A percentile compares a stretch with the other conserved stretches of the same genome.
Evolutionary conservation across 2,113 vertebrate genomes (phyloP).

Genomic region (Oreotrochilus melanogaster): DNA sequence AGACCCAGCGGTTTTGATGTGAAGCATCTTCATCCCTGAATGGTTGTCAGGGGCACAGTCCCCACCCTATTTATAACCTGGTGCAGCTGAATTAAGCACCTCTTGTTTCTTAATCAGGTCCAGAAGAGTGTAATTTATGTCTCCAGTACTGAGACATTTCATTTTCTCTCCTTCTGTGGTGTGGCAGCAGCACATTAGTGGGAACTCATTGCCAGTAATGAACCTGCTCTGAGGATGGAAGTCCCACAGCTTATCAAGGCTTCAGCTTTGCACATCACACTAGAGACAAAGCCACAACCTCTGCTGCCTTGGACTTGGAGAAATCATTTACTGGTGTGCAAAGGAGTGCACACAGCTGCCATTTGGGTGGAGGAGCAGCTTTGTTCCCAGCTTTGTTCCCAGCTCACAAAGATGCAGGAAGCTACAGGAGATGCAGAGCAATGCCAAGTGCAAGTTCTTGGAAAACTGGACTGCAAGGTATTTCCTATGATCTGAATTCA

Average conservation of each 20-base stretch:
- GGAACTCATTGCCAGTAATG: neutral
- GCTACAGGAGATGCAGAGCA: accelerated
- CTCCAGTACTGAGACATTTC: neutral
- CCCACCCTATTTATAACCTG: neutral
- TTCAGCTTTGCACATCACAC: neutral
- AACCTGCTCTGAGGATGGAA: neutral
- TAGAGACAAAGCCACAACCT: neutral
- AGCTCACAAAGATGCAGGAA: accelerated
- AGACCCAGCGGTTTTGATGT: neutral
- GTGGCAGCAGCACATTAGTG: neutral
- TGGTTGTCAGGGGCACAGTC: neutral
- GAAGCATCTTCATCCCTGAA: neutral
- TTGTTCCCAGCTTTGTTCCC: neutral
- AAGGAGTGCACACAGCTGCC: neutral
- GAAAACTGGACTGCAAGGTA: neutral
- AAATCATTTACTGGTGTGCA: neutral
- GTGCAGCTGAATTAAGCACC: neutral
- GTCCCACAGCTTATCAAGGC: neutral
- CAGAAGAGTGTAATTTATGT: neutral
- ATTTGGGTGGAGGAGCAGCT: neutral
- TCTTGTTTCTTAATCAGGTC: neutral
- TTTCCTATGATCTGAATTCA: neutral
- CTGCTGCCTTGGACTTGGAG: neutral
- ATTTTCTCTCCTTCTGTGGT: neutral
- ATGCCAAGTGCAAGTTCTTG: neutral